Evolutionary conservation across 2,888 invertebrate species (phyloP), one percentile per base, ranked within the genome.

Genomic region (Ornithoptera alexandrae): DNA sequence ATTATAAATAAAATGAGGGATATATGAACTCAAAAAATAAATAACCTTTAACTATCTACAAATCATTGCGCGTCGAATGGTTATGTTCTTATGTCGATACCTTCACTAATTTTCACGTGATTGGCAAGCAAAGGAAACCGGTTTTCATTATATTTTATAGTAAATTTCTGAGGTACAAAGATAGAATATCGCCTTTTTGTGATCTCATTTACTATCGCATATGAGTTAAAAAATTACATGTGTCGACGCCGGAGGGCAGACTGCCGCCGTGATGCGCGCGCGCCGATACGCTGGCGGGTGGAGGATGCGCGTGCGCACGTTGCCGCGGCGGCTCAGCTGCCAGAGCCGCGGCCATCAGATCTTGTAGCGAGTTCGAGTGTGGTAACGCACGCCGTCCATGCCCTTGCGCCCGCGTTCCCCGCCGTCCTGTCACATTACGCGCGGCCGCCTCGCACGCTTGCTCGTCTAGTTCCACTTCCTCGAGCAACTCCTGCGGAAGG

Each of bases 391-490:
- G 81, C 79, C 73, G 82, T 71, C 73, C 78, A 73, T 64, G 90
- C 89, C 68, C 90, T 89, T 71, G 8, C 89, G 84, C 74, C 72
- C 82, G 78, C 71, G 75, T 75, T 92, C 71, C 79, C 64, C 72
- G 73, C 74, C 74, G 75, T 69, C 80, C 81, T 75, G 82, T 88
- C 76, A 91, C 85, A 71, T 87, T 89, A 67, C 93, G 83, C 75
- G 93, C 92, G 67, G 93, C 93, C 74, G 92, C 94, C 75, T 92
- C 88, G 74, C 93, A 91, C 75, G 93, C 94, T 73, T 94, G 93
- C 81, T 96, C 95, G 86, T 96, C 95, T 80, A 95, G 95, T 85
- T 97, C 96, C 75, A 95, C 96, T 84, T 96, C 95, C 81, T 95
- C 94, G 75, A 97, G 92, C 82, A 97, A 93, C 89, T 96, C 95